Conservation (phyloP, 2,797 vertebrate species). For the Gastrophryne carolinensis region DNA sequence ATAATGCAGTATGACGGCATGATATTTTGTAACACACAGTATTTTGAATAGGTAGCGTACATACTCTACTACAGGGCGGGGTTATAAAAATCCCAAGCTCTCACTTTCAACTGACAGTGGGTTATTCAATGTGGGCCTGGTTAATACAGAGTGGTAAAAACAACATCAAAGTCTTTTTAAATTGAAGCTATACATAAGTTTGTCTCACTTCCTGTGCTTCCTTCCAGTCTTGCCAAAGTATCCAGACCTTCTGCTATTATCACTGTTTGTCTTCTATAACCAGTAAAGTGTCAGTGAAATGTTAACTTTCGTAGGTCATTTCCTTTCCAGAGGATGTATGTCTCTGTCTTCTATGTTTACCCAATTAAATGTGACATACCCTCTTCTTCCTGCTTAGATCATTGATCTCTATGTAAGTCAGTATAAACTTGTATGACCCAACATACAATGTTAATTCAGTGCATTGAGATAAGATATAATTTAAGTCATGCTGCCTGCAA, state of each 20-base stretch:
- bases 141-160: background rate
- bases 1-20: too few relatives aligned
- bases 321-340: constrained; percentile 14
- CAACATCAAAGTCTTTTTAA: background rate
- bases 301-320: background rate
- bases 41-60: too few relatives aligned
- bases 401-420: background rate
- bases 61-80: too few relatives aligned
- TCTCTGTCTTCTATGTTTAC: constrained; percentile 17
- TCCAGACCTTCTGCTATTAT: background rate
- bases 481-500: too few relatives aligned
- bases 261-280: background rate
- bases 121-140: too few relatives aligned
- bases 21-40: too few relatives aligned
- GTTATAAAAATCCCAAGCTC: too few relatives aligned
- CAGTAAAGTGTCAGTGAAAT: background rate
- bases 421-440: too few relatives aligned
- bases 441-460: too few relatives aligned
- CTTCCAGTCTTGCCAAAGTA: background rate
- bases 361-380: background rate
- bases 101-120: too few relatives aligned
- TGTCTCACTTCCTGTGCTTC: background rate
- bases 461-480: too few relatives aligned
- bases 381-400: constrained; percentile 21
- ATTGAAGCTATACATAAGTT: background rate